Evolutionary conservation across 2,888 invertebrate genomes (phyloP).

Genomic region (Hyposoter dolosus): DNA sequence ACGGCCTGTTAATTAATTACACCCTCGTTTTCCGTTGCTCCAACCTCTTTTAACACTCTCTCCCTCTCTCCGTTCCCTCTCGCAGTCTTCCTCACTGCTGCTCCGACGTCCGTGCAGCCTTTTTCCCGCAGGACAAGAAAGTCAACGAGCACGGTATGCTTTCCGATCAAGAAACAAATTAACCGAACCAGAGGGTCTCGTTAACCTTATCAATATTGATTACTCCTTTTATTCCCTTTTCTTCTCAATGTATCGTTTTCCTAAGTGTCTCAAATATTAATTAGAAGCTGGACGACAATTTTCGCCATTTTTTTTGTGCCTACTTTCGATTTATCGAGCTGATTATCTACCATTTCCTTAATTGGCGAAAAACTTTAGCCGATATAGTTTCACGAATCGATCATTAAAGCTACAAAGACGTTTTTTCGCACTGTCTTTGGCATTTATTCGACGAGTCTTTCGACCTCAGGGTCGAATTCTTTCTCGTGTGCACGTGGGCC

Average conservation of each 20-base stretch:
- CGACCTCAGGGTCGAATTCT: conserved; percentile 43
- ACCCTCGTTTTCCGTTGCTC: conserved; percentile 71
- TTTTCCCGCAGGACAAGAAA: conserved; percentile 5
- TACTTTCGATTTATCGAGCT: too few relatives aligned
- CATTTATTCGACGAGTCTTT: conserved; percentile 11
- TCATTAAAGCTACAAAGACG: neutral
- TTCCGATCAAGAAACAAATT: conserved; percentile 35
- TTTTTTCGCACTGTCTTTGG: neutral
- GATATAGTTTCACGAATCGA: neutral
- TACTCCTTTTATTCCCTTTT: neutral
- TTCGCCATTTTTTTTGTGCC: too few relatives aligned
- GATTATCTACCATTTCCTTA: neutral
- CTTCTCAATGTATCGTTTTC: neutral
- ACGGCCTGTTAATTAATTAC: conserved; percentile 81
- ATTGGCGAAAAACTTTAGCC: neutral
- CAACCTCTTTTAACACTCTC: conserved; percentile 15
- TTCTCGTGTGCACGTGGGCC: conserved; percentile 35
- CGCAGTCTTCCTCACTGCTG: neutral
- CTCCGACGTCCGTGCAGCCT: neutral
- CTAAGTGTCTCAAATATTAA: neutral
- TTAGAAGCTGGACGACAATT: neutral
- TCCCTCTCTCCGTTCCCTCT: conserved; percentile 7
- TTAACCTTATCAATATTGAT: conserved; percentile 43
- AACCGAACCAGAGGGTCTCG: conserved; percentile 53
- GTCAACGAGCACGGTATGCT: conserved; percentile 15